A percentile compares a stretch with the other conserved stretches of the same genome.
Evolutionary conservation across 2,113 vertebrate species (phyloP).

Genomic region (Pelecanoides urinatrix): DNA sequence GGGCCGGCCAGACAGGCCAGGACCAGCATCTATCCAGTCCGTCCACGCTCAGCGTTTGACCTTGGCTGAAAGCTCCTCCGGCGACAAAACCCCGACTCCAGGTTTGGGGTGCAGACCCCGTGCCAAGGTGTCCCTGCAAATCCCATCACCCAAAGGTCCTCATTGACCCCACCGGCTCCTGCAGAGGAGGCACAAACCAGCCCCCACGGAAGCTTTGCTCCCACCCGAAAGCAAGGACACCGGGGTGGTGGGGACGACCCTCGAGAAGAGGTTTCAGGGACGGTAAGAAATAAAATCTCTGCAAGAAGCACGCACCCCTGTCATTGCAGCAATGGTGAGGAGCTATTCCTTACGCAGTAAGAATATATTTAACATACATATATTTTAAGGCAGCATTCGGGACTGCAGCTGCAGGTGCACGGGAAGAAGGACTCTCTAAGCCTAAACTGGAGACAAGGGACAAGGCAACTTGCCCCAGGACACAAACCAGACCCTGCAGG

Average conservation of each 20-base stretch:
- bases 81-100: fast-evolving
- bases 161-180: fast-evolving
- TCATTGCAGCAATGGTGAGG: fast-evolving
- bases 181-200: background rate
- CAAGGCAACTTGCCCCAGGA: background rate
- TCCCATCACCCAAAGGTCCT: background rate
- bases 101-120: background rate
- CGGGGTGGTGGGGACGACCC: background rate
- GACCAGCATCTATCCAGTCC: background rate
- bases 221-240: background rate
- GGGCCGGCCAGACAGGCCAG: background rate
- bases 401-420: background rate
- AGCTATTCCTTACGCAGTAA: fast-evolving
- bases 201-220: background rate
- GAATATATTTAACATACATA: background rate
- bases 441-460: background rate
- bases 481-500: background rate
- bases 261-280: background rate
- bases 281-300: background rate
- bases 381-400: background rate
- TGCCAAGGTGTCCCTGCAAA: background rate
- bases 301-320: background rate
- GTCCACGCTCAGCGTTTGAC: fast-evolving
- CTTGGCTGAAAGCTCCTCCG: background rate
- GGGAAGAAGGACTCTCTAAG: background rate